These are phyloP conservation scores for Cirrhinus molitorella DNA, from an alignment of 2,797 vertebrate species.

Conservation along the genomic window DNA sequence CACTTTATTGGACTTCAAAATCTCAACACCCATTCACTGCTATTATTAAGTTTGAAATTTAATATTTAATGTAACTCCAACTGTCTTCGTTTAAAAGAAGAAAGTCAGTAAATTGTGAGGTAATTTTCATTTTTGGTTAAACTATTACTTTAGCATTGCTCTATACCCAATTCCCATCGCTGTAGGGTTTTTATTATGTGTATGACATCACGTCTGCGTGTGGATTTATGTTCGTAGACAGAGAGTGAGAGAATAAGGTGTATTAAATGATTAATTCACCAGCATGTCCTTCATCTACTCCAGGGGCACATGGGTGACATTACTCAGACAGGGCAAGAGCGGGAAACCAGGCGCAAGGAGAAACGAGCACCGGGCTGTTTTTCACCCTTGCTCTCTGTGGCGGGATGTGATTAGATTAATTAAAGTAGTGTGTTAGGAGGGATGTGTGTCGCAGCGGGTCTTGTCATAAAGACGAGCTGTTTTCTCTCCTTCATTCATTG, in stretches of 20 bases:
- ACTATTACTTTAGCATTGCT: background rate
- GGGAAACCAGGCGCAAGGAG: slow-evolving; percentile 41
- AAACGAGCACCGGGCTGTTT: slow-evolving; percentile 17
- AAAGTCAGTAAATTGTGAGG: too few species aligned
- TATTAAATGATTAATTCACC: slow-evolving; percentile 62
- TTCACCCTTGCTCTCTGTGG: slow-evolving; percentile 36
- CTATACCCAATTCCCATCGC: background rate
- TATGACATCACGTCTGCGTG: background rate
- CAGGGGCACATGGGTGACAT: slow-evolving; percentile 51
- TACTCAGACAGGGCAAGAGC: slow-evolving; percentile 29
- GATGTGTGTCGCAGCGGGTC: slow-evolving; percentile 78
- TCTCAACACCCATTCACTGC: too few species aligned
- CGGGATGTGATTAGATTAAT: slow-evolving; percentile 63
- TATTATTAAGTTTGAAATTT: too few species aligned
- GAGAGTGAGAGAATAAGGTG: slow-evolving; percentile 36
- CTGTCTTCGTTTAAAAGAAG: too few species aligned
- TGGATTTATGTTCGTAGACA: slow-evolving; percentile 34
- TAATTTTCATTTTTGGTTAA: too few species aligned
- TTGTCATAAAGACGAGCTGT: slow-evolving; percentile 75
- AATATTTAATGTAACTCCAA: too few species aligned
- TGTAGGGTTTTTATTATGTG: background rate
- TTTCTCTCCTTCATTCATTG: slow-evolving; percentile 75
- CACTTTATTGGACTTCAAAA: too few species aligned
- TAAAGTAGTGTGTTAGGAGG: slow-evolving; percentile 62
- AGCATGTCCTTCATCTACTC: slow-evolving; percentile 55